Evolutionary conservation across 2,113 vertebrate genomes (phyloP).

Genomic region (Pollachius pollachius): DNA sequence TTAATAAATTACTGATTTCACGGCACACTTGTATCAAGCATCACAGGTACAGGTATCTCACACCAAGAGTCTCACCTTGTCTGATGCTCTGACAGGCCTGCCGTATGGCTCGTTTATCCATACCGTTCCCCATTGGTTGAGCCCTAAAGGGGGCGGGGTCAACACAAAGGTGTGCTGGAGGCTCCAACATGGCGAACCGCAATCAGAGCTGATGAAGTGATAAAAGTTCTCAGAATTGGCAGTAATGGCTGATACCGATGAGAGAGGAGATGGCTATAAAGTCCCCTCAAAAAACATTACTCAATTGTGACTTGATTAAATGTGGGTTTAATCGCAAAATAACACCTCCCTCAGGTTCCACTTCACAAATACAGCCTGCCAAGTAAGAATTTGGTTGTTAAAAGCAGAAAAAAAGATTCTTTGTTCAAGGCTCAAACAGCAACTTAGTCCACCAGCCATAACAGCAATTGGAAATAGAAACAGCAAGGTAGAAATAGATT

Average conservation of each 20-base stretch:
- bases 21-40: too few relatives aligned
- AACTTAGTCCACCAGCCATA: too few relatives aligned
- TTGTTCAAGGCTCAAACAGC: too few relatives aligned
- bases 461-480: background rate
- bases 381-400: too few relatives aligned
- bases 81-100: constrained; percentile 67
- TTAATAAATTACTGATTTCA: too few relatives aligned
- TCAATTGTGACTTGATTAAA: constrained; percentile 3
- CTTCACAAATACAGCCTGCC: too few relatives aligned
- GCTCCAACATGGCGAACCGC: constrained; percentile 55
- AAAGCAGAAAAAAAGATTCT: too few relatives aligned
- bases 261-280: background rate
- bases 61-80: constrained; percentile 54
- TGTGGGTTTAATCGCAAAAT: too few relatives aligned
- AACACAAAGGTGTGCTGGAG: constrained; percentile 45
- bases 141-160: constrained; percentile 53
- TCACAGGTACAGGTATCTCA: constrained; percentile 26
- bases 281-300: constrained; percentile 7
- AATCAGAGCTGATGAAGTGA: constrained; percentile 20
- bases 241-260: background rate
- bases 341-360: too few relatives aligned
- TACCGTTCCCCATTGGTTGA: constrained; percentile 54
- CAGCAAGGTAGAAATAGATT: background rate
- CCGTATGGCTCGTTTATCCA: constrained; percentile 54
- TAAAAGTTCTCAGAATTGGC: background rate